Evolutionary conservation across 2,113 vertebrate species (phyloP), one percentile per base, ranked within the genome.

Genomic region (Monopterus albus): DNA sequence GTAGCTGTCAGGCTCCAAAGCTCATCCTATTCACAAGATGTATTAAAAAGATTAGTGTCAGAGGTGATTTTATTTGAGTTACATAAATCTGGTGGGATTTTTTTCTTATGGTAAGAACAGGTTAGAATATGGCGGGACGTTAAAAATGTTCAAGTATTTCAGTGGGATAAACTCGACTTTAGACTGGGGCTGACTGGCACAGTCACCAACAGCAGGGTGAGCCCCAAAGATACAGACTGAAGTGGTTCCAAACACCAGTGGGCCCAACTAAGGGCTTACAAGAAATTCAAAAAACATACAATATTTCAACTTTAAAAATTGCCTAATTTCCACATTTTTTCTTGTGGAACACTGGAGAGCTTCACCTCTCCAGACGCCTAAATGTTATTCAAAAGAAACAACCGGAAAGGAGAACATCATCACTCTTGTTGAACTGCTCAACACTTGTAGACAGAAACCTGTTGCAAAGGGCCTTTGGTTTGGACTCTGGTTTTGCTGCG

Each of bases 21-120:
- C 64, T 65, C 45, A 67, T 46, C 53, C 23, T 36, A 9, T 65
- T 46, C 36, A 18, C 45, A 49, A 39, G 46, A 74, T 18, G 21
- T 49, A 33, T 11, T 28, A 65, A 66, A 58, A 13, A 63, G 63
- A 70, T 79, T 63, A 76, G 35, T 45, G 73, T 20, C 69, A 61
- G 21, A 38, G 47, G 49, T 31, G 42, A 75, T 81, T 83, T 58
- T 2, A 57, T 68, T 72, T 53, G 18, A 55, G 72, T 23, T 69
- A 25, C 33, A 45, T 55, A 47, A 72, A 61, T 75, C 40, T 35
- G 18, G 52, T 14, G 31, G 17, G 56, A 52, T 62, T 75, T 68
- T 65, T 17, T 46, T 65, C 15, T 61, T 42, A 21, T 35, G 26
- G n/a, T 62, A 39, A 69, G 36, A 59, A 51, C 46, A 21, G 52